Base-by-base conservation (phyloP, 2,888 invertebrate species). In the Diogma glabrata region DNA sequence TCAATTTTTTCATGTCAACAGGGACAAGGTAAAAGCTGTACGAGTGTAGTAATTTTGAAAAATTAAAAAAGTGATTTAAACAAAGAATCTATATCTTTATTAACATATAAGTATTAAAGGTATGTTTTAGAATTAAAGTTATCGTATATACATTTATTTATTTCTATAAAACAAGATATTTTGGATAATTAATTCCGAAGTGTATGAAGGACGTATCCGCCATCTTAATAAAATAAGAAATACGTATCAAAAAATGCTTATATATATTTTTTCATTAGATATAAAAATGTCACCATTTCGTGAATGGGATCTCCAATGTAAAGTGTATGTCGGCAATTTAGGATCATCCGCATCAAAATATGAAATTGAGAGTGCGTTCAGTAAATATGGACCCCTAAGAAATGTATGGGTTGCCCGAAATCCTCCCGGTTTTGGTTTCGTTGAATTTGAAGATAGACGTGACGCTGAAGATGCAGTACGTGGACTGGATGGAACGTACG, bases 391-490 rank as follows among this genome's bases (percentile, higher is more conserved):
- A 3, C 85, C 86, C 3, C 71, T 91, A 55, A 77, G 85, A 57
- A 91, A 89, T 70, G 89, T 91, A 7, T 92, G 91, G 91, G 89
- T 92, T 12, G 91, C 91, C 0, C 74, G 90, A 61, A 90, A 91
- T 67, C 91, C 91, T 50, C 89, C 91, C 16, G 91, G 88, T 22
- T 88, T 89, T 72, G 88, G 88, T 1, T 89, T 89, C 68, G 86
- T 89, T 16, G 88, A 89, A 67, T 89, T 84, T 65, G 87, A 89
- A 67, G 89, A 91, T 65, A 78, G 83, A 24, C 72, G 88, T 52
- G 90, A 90, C 69, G 88, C 89, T 2, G 86, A 87, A 66, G 88
- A 89, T 69, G 87, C 88, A 54, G 84, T 87, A 14, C 72, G 85
- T 58, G 86, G 82, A 47, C 70, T 89, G 56, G 87, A 87, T 66